Percentiles rank a stretch among this genome's conserved stretches.
phyloP scores from a whole-genome alignment of 1,140 invertebrate genomes.

The Drosophila micromelanica region DNA sequence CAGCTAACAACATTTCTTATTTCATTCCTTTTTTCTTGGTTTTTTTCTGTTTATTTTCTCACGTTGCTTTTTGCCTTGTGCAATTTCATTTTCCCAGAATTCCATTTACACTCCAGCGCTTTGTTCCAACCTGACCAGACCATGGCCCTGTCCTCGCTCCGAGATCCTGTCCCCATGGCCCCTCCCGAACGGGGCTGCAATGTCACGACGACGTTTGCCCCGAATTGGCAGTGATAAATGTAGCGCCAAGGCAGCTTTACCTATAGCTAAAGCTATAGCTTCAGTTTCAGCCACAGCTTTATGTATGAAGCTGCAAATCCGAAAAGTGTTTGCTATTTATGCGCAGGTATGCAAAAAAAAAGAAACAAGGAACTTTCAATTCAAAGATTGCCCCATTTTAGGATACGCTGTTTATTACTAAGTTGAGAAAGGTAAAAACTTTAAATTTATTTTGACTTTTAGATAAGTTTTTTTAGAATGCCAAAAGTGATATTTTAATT shows the following conservation, averaged over 20 bases:
- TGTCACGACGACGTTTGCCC: conserved; percentile 57
- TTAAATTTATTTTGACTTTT: no score
- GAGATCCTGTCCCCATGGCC: conserved; percentile 8
- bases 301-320: conserved; percentile 63
- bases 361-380: conserved; percentile 41
- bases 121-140: conserved; percentile 49
- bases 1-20: conserved; percentile 51
- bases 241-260: conserved; percentile 47
- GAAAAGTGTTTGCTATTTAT: conserved; percentile 80
- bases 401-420: neutral
- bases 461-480: no score
- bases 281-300: conserved; percentile 31
- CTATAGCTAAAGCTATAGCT: conserved; percentile 4
- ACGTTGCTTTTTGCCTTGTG: conserved; percentile 33
- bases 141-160: neutral
- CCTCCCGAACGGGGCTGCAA: conserved; percentile 9
- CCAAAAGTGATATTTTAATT: neutral
- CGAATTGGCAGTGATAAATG: conserved; percentile 81
- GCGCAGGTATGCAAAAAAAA: conserved; percentile 62
- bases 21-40: conserved; percentile 14
- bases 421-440: neutral
- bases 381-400: neutral
- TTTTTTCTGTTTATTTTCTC: conserved; percentile 10
- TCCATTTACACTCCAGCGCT: conserved; percentile 76
- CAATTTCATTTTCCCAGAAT: conserved; percentile 76